Evolutionary conservation across 2,797 vertebrate species (phyloP).

Genomic region (Cirrhinus mrigala): DNA sequence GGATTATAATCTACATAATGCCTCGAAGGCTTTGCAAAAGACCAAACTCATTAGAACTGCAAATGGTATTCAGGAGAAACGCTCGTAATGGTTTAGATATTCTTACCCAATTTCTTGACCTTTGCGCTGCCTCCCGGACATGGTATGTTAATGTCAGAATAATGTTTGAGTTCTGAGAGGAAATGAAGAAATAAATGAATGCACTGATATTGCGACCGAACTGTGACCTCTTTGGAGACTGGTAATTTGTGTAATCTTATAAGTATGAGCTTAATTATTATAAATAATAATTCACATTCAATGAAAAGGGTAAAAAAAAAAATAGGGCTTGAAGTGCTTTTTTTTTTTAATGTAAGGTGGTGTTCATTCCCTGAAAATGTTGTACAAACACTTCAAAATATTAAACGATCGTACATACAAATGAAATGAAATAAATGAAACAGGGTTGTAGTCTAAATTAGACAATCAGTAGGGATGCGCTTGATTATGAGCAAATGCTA

Average conservation of each 20-base stretch:
- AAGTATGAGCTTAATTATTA: background rate
- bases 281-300: background rate
- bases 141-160: constrained; percentile 28
- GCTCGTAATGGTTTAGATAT: constrained; percentile 49
- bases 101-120: constrained; percentile 50
- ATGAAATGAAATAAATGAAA: background rate
- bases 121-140: constrained; percentile 41
- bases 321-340: too few species aligned
- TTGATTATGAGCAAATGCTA: too few species aligned
- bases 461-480: background rate
- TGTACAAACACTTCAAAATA: background rate
- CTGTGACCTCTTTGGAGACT: constrained; percentile 3
- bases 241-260: background rate
- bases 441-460: too few species aligned
- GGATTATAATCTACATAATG: constrained; percentile 59
- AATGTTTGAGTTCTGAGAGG: constrained; percentile 25
- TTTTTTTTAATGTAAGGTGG: background rate
- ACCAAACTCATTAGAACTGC: constrained; percentile 56
- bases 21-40: constrained; percentile 51
- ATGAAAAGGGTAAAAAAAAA: background rate
- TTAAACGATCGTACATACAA: background rate
- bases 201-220: constrained; percentile 23
- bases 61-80: constrained; percentile 55
- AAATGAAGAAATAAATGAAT: constrained; percentile 36
- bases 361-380: background rate